Percentiles rank a stretch among this genome's conserved stretches.
Conservation (phyloP, 1,140 invertebrate genomes). For the Bicyclus anynana region DNA sequence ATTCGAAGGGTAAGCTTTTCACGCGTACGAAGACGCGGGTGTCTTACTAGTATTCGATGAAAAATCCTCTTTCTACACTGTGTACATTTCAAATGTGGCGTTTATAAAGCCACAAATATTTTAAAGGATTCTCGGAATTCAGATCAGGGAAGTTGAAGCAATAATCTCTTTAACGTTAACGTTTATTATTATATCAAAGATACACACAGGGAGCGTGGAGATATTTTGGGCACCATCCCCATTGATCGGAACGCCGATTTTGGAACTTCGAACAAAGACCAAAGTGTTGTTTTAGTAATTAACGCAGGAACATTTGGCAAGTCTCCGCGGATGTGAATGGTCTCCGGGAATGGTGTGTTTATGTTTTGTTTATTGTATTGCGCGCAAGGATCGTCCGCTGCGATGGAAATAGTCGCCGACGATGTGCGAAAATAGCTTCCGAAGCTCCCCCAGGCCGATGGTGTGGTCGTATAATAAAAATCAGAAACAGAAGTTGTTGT, state of each 20-base stretch:
- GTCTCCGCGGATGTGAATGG: slow-evolving; percentile 11
- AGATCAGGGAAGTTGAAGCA: too few relatives aligned
- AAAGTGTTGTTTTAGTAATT: slow-evolving; percentile 13
- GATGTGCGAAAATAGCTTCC: background rate
- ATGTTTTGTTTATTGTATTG: slow-evolving; percentile 32
- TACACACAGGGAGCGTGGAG: too few relatives aligned
- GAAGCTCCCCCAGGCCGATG: background rate
- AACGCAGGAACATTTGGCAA: slow-evolving; percentile 25
- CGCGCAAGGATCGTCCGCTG: slow-evolving; percentile 25
- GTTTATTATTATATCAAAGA: too few relatives aligned
- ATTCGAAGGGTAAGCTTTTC: too few relatives aligned
- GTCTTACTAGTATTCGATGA: too few relatives aligned
- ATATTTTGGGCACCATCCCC: background rate
- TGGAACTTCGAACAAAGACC: slow-evolving; percentile 4
- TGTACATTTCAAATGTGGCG: too few relatives aligned
- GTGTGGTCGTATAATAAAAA: background rate
- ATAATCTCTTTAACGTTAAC: too few relatives aligned
- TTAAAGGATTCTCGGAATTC: too few relatives aligned
- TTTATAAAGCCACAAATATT: too few relatives aligned
- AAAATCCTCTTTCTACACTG: too few relatives aligned
- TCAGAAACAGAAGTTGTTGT: background rate
- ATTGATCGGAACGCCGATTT: background rate
- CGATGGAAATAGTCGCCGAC: slow-evolving; percentile 34
- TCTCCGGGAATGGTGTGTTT: slow-evolving; percentile 15
- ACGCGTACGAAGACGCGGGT: too few relatives aligned